phyloP scores from a whole-genome alignment of 2,888 invertebrate genomes.

The Acholoe squamosa region DNA sequence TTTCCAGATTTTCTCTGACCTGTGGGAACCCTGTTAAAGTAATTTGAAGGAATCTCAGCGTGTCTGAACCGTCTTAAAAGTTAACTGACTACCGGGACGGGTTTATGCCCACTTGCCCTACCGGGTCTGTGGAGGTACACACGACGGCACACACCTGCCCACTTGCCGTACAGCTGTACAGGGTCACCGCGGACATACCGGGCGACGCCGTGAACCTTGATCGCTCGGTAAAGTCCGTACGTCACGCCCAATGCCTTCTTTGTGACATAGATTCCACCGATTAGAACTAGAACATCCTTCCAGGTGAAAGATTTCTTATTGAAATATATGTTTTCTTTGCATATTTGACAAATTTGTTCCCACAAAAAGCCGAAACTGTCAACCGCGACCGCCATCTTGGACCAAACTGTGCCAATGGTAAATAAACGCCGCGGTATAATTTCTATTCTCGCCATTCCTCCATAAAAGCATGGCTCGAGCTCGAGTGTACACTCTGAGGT shows the following conservation, averaged over 20 bases:
- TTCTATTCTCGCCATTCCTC: too few relatives aligned
- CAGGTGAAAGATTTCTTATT: slow-evolving; percentile 63
- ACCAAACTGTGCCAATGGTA: not conserved
- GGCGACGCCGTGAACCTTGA: slow-evolving; percentile 74
- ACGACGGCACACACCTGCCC: slow-evolving; percentile 88
- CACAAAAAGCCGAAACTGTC: slow-evolving; percentile 79
- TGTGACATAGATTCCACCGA: slow-evolving; percentile 76
- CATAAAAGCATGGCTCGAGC: too few relatives aligned
- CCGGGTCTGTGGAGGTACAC: not conserved
- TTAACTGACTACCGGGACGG: too few relatives aligned
- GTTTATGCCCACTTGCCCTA: not conserved
- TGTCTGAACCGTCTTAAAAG: too few relatives aligned
- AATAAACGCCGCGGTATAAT: not conserved
- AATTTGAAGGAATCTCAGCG: too few relatives aligned
- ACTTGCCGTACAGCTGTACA: slow-evolving; percentile 89
- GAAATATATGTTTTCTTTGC: slow-evolving; percentile 64
- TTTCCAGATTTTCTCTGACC: too few relatives aligned
- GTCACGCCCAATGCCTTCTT: slow-evolving; percentile 71
- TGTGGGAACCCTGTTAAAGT: too few relatives aligned
- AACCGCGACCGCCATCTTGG: slow-evolving; percentile 73
- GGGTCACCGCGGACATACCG: slow-evolving; percentile 73
- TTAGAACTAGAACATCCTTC: slow-evolving; percentile 76
- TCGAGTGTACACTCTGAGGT: too few relatives aligned
- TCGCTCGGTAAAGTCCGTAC: slow-evolving; percentile 70
- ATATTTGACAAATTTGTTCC: slow-evolving; percentile 72